phyloP scores from a whole-genome alignment of 1,140 invertebrate genomes.

The Aradophagus sp. region DNA sequence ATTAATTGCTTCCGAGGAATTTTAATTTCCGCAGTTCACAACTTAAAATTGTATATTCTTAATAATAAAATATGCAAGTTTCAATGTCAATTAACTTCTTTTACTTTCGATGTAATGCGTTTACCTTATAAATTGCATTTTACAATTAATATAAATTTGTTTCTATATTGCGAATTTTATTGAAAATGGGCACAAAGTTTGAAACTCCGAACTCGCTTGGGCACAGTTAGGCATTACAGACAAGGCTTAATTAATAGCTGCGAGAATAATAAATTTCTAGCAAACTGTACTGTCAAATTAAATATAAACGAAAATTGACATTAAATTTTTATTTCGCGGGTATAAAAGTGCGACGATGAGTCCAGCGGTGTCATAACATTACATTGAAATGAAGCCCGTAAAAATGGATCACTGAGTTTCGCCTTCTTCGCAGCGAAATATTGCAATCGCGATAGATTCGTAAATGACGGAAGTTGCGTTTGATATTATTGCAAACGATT shows the following conservation, averaged over 20 bases:
- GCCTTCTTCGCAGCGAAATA: constrained; percentile 26
- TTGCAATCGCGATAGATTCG: no score
- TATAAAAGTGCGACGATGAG: no score
- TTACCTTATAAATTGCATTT: no score
- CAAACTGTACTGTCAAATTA: background rate
- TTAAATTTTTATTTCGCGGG: no score
- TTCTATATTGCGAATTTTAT: constrained; percentile 6
- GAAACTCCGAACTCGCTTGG: background rate
- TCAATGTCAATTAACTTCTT: no score
- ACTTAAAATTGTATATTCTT: no score
- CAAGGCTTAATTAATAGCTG: no score
- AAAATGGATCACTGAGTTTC: background rate
- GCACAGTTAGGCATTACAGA: background rate
- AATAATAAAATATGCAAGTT: no score
- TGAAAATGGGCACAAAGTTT: constrained; percentile 2
- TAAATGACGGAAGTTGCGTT: constrained; percentile 9
- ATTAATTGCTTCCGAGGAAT: no score
- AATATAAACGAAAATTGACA: background rate
- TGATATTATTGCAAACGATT: constrained; percentile 14
- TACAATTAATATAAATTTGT: constrained; percentile 3
- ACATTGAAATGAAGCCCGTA: background rate
- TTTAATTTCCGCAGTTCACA: no score
- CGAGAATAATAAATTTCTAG: background rate
- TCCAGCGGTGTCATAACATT: no score
- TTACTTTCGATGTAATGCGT: no score